A percentile compares a stretch with the other conserved stretches of the same genome.
Conservation (phyloP, 2,797 vertebrate species). For the Onychomys leucogaster region DNA sequence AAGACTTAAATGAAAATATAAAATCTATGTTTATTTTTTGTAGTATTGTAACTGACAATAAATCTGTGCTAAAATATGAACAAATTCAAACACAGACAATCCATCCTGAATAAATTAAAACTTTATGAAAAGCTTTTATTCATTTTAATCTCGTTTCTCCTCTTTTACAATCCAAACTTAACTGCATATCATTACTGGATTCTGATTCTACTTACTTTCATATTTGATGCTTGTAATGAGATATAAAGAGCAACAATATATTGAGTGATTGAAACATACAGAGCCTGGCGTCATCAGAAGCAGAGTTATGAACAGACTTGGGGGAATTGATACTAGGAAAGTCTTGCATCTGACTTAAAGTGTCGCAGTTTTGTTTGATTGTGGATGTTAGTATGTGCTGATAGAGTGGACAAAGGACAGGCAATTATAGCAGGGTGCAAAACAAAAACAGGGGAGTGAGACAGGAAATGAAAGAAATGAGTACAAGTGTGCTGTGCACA, state of each 20-base stretch:
- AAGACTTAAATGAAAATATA: not conserved
- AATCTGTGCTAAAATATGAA: not conserved
- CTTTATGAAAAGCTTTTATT: fast-evolving
- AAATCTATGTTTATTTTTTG: not conserved
- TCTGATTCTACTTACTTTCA: not conserved
- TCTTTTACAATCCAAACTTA: not conserved
- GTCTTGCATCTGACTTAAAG: not conserved
- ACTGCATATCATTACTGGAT: fast-evolving
- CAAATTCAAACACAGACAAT: not conserved
- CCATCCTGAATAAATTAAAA: not conserved
- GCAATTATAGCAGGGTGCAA: not conserved
- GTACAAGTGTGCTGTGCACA: fast-evolving
- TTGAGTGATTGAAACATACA: fast-evolving
- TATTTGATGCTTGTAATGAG: not conserved
- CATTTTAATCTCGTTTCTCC: not conserved
- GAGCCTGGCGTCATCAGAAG: not conserved
- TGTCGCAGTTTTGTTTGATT: not conserved
- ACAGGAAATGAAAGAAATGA: not conserved
- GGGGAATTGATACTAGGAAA: fast-evolving
- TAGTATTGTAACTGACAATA: too few species aligned
- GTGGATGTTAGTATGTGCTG: fast-evolving
- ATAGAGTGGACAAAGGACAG: fast-evolving
- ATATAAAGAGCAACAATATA: too few species aligned
- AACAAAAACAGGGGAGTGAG: not conserved
- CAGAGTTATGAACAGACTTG: not conserved